These are phyloP conservation scores for Eurypyga helias DNA, from an alignment of 2,113 vertebrate genomes.

Conservation along the genomic window DNA sequence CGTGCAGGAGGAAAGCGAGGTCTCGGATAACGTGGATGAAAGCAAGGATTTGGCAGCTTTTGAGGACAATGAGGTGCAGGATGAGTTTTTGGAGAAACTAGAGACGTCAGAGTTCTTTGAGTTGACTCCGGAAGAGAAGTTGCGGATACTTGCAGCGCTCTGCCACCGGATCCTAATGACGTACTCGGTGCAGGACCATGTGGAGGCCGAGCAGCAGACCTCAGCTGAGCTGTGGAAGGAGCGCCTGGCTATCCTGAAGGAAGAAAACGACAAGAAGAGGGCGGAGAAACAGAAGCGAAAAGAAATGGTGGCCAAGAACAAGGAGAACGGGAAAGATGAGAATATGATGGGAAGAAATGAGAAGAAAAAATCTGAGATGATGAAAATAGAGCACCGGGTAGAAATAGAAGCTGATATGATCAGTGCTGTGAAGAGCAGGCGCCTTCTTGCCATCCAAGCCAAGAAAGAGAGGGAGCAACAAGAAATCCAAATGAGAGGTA, in stretches of 20 bases:
- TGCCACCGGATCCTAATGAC: conserved; percentile 98
- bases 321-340: conserved; percentile 76
- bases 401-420: conserved; percentile 88
- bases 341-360: conserved; percentile 76
- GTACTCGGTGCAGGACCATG: conserved; percentile 93
- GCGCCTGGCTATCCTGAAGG: conserved; percentile 90
- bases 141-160: conserved; percentile 87
- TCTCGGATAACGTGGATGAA: conserved; percentile 75
- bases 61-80: conserved; percentile 89
- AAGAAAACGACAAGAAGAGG: conserved; percentile 92
- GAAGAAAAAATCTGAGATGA: conserved; percentile 76
- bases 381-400: conserved; percentile 68
- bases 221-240: conserved; percentile 95
- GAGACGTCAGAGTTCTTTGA: conserved; percentile 94
- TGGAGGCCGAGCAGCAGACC: conserved; percentile 89
- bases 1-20: conserved; percentile 85
- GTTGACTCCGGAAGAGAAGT: conserved; percentile 89
- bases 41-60: conserved; percentile 76
- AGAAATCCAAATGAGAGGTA: conserved; percentile 92
- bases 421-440: conserved; percentile 92
- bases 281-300: conserved; percentile 90
- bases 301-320: conserved; percentile 88
- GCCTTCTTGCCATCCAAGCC: conserved; percentile 90
- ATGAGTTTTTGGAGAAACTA: conserved; percentile 92
- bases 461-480: conserved; percentile 94